Conservation (phyloP, 2,113 vertebrate species). For the Dissostichus mawsoni region DNA sequence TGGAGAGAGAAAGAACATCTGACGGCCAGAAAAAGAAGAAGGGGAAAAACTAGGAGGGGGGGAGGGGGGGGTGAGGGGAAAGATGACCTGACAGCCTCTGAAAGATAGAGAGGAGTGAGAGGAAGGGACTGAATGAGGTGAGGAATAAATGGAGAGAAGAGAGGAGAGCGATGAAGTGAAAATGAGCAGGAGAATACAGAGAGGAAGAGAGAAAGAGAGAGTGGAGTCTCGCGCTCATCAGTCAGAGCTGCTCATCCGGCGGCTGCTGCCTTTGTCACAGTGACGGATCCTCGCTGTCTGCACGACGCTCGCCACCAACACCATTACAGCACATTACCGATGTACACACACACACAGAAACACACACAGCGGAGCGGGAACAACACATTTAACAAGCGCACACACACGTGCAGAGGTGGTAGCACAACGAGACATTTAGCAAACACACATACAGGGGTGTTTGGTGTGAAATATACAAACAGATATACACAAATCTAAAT, state of each 20-base stretch:
- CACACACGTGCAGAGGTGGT: constrained; percentile 1
- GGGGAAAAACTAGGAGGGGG: constrained; percentile 46
- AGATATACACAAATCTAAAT: background rate
- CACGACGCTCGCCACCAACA: constrained; percentile 55
- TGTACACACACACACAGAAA: constrained; percentile 36
- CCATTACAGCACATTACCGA: constrained; percentile 67
- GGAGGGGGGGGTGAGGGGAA: constrained; percentile 28
- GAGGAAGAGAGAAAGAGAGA: constrained; percentile 38
- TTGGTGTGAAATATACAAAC: background rate
- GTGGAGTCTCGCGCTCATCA: constrained; percentile 77
- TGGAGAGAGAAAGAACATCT: constrained; percentile 51
- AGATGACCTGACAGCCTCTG: constrained; percentile 46
- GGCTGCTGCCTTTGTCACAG: constrained; percentile 74
- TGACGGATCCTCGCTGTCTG: constrained; percentile 74
- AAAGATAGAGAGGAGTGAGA: constrained; percentile 56
- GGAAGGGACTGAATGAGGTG: constrained; percentile 58
- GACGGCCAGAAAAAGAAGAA: constrained; percentile 38
- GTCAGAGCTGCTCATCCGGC: constrained; percentile 79
- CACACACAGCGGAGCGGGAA: constrained; percentile 14
- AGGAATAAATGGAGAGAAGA: constrained; percentile 59
- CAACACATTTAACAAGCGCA: constrained; percentile 38
- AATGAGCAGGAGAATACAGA: constrained; percentile 53
- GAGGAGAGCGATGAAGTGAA: constrained; percentile 49
- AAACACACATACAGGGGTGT: background rate
- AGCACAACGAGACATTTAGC: constrained; percentile 34